Percentiles rank a stretch among this genome's conserved stretches.
phyloP scores from a whole-genome alignment of 1,140 invertebrate species.

The Drepana arcuata region DNA sequence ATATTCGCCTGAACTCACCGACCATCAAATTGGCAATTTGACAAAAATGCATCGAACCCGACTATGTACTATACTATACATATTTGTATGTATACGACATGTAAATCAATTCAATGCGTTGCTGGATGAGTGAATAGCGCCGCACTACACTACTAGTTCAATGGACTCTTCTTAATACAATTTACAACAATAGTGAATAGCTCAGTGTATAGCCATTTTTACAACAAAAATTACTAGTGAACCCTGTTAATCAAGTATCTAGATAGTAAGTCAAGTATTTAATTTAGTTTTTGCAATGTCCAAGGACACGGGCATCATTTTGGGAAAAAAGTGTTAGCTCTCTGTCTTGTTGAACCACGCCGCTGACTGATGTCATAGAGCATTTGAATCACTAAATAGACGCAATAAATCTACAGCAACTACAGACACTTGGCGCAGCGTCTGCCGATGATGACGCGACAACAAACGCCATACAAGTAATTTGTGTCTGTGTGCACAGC shows the following conservation, averaged over 20 bases:
- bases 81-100: conserved; percentile 8
- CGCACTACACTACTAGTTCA: conserved; percentile 24
- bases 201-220: too few species aligned
- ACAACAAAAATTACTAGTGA: too few species aligned
- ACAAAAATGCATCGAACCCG: conserved; percentile 39
- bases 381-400: conserved; percentile 12
- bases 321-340: too few species aligned
- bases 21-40: conserved; percentile 42
- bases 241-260: too few species aligned
- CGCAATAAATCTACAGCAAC: too few species aligned
- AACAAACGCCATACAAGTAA: conserved; percentile 14
- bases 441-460: conserved; percentile 10
- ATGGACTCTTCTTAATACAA: conserved; percentile 21
- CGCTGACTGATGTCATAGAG: conserved; percentile 16
- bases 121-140: conserved; percentile 17
- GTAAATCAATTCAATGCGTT: conserved; percentile 10
- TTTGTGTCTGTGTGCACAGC: conserved; percentile 11
- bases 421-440: too few species aligned
- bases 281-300: too few species aligned
- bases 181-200: too few species aligned
- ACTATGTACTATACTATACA: conserved; percentile 13
- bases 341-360: too few species aligned
- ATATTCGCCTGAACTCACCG: conserved; percentile 8
- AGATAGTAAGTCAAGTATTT: too few species aligned
- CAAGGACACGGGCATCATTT: too few species aligned